A percentile compares a stretch with the other conserved stretches of the same genome.
These are phyloP conservation scores for Aphidius ervi DNA, from an alignment of 1,140 invertebrate genomes.

Conservation along the genomic window DNA sequence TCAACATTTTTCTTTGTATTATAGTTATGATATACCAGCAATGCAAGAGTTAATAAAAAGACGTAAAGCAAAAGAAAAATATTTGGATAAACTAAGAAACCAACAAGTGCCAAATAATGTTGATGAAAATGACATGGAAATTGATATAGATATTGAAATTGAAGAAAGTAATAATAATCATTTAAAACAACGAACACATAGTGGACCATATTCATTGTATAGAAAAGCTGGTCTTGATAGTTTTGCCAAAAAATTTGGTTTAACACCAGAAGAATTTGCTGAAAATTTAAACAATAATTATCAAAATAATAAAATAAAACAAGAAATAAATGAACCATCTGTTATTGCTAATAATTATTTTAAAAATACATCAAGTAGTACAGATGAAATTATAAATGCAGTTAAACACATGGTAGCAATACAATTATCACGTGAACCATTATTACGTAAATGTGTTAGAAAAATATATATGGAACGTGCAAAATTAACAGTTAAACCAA, in stretches of 20 bases:
- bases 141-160: conserved; percentile 50
- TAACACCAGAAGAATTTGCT: conserved; percentile 93
- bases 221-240: conserved; percentile 75
- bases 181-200: conserved; percentile 76
- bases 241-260: conserved; percentile 86
- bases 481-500: conserved; percentile 76
- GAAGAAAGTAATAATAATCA: conserved; percentile 57
- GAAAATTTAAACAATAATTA: conserved; percentile 96
- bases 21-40: conserved; percentile 76
- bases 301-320: conserved; percentile 94
- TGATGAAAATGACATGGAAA: conserved; percentile 60
- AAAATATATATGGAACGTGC: conserved; percentile 88
- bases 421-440: conserved; percentile 87
- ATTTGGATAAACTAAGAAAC: conserved; percentile 46
- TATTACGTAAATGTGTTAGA: conserved; percentile 79
- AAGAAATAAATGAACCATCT: conserved; percentile 74
- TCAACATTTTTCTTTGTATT: conserved; percentile 90
- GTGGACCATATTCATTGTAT: conserved; percentile 84
- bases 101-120: conserved; percentile 52
- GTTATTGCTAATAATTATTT: conserved; percentile 75
- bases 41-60: conserved; percentile 73
- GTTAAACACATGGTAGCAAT: conserved; percentile 91
- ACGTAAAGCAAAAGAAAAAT: conserved; percentile 57
- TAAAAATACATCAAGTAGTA: conserved; percentile 54
- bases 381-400: conserved; percentile 81